Evolutionary conservation across 2,797 vertebrate species (phyloP), one percentile per base, ranked within the genome.

Genomic region (Leptatherina wallacei): DNA sequence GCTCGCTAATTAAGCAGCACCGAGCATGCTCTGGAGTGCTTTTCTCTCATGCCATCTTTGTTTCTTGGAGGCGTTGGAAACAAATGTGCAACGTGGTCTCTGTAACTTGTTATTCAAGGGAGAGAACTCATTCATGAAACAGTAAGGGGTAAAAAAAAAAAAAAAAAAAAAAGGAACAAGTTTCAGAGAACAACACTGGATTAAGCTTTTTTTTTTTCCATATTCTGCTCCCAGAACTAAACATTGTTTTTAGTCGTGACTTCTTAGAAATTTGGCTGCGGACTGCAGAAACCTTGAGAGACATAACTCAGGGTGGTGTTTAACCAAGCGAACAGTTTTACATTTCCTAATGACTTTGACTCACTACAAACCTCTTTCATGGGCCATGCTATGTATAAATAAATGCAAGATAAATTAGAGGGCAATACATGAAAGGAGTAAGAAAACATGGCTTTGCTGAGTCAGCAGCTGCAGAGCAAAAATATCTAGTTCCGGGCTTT

Each of bases 1-100:
- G 72, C 35, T 75, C 24, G 57, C 82, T 89, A 86, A 89, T 90
- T 83, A 86, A 87, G 71, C 79, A 54, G 65, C 55, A 13, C 60
- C n/a, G 74, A 35, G 61, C 47, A 1, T 30, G 66, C 66, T 47
- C 75, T 69, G 71, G 69, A 86, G 81, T 65, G 64, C 64, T 67
- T 20, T 77, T 74, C 76, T 82, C 78, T 40, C 49, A 5, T 66
- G 72, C 71, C 78, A 44, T 82, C 67, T 80, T 78, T 71, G 73
- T 85, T 80, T 82, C 76, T 85, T 2, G 6, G 65, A 87, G 76
- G 76, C 77, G 79, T 80, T 75, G 60, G 75, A 85, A 81, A 77
- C 79, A 82, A 86, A 85, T 60, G 65, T 44, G 63, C 57, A 81
- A 78, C 54, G 58, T 40, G 64, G 42, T 70, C 58, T 64, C 56